Evolutionary conservation across 2,797 vertebrate species (phyloP).

Genomic region (Sebastes steindachneri): DNA sequence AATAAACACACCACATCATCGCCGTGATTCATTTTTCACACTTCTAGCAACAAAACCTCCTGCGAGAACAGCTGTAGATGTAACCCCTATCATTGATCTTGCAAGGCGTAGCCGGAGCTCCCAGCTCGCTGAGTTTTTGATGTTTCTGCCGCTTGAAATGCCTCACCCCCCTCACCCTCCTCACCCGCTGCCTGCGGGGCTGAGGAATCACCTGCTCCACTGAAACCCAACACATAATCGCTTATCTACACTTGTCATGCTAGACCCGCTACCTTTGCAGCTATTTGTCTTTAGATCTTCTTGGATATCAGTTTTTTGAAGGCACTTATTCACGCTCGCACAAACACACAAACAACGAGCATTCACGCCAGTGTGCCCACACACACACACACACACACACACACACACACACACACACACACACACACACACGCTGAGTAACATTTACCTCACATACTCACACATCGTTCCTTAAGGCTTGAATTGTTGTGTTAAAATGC

Average conservation of each 20-base stretch:
- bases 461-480: constrained; percentile 14
- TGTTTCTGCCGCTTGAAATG: constrained; percentile 54
- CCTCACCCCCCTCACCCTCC: constrained; percentile 17
- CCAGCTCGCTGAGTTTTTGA: constrained; percentile 61
- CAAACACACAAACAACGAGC: neutral
- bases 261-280: constrained; percentile 40
- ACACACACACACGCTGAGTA: neutral
- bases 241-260: constrained; percentile 73
- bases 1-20: constrained; percentile 48
- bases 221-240: constrained; percentile 71
- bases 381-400: neutral
- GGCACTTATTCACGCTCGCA: constrained; percentile 4
- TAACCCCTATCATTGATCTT: constrained; percentile 72
- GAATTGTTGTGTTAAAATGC: constrained; percentile 12
- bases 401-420: neutral
- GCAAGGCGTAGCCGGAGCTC: constrained; percentile 45
- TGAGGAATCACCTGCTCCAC: constrained; percentile 68
- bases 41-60: constrained; percentile 63
- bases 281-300: constrained; percentile 64
- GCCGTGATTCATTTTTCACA: constrained; percentile 62
- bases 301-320: constrained; percentile 40
- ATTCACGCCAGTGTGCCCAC: neutral
- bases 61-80: constrained; percentile 64
- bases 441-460: neutral
- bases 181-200: constrained; percentile 23